Base-by-base conservation (phyloP, 2,888 invertebrate genomes). In the Agrotis clavis region DNA sequence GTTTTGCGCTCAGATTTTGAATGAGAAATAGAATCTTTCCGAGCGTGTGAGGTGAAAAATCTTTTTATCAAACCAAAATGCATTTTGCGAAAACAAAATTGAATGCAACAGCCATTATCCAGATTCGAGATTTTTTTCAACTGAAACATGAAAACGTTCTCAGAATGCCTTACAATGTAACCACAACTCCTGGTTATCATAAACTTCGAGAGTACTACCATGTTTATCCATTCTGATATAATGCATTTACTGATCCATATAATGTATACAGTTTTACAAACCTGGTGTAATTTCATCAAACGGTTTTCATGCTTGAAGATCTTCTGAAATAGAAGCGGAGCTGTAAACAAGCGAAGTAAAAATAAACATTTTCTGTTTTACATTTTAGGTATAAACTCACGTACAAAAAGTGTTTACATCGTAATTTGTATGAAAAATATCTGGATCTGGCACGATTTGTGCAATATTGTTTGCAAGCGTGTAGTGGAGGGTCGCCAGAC, bases 401-500 rank as follows among this genome's bases (percentile, higher is more conserved):
- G 47, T 63, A 71, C 50, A 64, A 73, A 73, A 78, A 63, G 64
- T 71, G 73, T 71, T 77, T 65, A 71, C 71, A 67, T 83, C 81
- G 77, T 83, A 69, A 77, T 30, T 30, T 64, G 64, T 83, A 74
- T 82, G 66, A 81, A 81, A 81, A 78, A 81, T 82, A 78, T 81
- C 70, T 75, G 73, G 64, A 79, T 81, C 82, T 84, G 82, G 84
- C 79, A 77, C 82, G 84, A 75, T 81, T 79, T 83, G 71, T 79
- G 84, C 82, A 81, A 79, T 76, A 84, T 72, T 84, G 79, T 83
- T 84, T 79, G 76, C 70, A 78, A 77, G 71, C 75, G 75, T 60
- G 59, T 51, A 74, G 67, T 50, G 57, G 70, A 81, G 81, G 74
- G 75, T 73, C 81, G 84, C 84, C 74, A 79, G 79, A 68, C 74